These are phyloP conservation scores for Campoplex nolae DNA, from an alignment of 2,888 invertebrate genomes.

Conservation along the genomic window DNA sequence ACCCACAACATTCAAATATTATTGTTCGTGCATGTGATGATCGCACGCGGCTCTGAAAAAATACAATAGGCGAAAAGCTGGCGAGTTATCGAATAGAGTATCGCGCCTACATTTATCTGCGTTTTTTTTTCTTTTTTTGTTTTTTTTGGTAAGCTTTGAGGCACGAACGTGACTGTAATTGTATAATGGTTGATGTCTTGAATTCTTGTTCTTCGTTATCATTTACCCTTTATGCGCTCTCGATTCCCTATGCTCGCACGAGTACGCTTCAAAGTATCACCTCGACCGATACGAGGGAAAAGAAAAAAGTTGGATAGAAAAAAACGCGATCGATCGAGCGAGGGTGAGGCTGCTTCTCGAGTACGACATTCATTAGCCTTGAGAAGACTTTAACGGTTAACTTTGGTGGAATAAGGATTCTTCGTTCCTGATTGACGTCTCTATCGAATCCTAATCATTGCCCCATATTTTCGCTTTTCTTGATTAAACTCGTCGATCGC, in stretches of 20 bases:
- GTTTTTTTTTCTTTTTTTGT: conserved; percentile 39
- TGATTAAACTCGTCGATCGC: background rate
- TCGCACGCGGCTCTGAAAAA: conserved; percentile 46
- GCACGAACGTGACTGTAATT: conserved; percentile 78
- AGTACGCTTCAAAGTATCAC: conserved; percentile 10
- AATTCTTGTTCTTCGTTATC: conserved; percentile 1
- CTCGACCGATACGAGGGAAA: conserved; percentile 10
- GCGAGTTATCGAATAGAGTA: conserved; percentile 43
- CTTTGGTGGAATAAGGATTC: conserved; percentile 44
- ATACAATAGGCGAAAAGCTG: conserved; percentile 62
- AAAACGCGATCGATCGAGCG: background rate
- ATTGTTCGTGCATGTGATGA: conserved; percentile 49
- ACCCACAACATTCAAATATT: background rate
- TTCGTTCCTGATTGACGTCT: conserved; percentile 14
- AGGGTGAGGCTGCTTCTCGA: conserved; percentile 36
- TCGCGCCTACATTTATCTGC: conserved; percentile 48
- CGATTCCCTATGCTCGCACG: conserved; percentile 46
- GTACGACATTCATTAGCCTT: conserved; percentile 44
- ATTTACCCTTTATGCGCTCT: conserved; percentile 27
- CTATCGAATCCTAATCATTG: conserved; percentile 3
- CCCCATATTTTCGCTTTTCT: background rate
- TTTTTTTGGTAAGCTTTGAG: conserved; percentile 74
- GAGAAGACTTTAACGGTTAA: conserved; percentile 13
- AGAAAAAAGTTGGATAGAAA: background rate
- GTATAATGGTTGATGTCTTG: conserved; percentile 66